A percentile compares a stretch with the other conserved stretches of the same genome.
Conservation (phyloP, 2,113 vertebrate species). For the Mus spicilegus region DNA sequence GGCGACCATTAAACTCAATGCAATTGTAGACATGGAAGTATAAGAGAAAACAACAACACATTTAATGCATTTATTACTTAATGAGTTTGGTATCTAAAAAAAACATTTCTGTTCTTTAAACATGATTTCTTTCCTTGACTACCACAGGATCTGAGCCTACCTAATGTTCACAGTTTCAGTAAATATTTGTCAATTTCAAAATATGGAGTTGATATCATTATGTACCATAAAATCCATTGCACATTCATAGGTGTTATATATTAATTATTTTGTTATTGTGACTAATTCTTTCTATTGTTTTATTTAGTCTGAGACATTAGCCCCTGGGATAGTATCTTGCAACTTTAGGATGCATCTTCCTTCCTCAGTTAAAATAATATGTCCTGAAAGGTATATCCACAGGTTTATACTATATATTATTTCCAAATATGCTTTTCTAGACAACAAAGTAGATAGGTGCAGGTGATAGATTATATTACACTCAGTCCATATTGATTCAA, state of each 20-base stretch:
- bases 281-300: not conserved
- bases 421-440: not conserved
- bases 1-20: not conserved
- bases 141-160: not conserved
- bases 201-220: not conserved
- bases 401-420: not conserved
- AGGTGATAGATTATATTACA: not conserved
- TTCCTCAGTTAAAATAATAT: not conserved
- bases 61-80: not conserved
- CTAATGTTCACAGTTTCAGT: not conserved
- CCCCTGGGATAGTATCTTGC: not conserved
- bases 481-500: not conserved
- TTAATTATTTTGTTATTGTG: not conserved
- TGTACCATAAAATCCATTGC: not conserved
- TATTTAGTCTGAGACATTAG: not conserved
- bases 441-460: not conserved
- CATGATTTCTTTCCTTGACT: not conserved
- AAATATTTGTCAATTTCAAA: not conserved
- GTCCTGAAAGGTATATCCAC: not conserved
- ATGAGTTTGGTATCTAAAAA: not conserved
- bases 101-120: not conserved
- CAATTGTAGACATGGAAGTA: not conserved
- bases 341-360: not conserved
- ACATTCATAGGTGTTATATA: not conserved
- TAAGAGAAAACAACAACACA: not conserved